phyloP scores from a whole-genome alignment of 2,113 vertebrate species.

The Chitala chitala region DNA sequence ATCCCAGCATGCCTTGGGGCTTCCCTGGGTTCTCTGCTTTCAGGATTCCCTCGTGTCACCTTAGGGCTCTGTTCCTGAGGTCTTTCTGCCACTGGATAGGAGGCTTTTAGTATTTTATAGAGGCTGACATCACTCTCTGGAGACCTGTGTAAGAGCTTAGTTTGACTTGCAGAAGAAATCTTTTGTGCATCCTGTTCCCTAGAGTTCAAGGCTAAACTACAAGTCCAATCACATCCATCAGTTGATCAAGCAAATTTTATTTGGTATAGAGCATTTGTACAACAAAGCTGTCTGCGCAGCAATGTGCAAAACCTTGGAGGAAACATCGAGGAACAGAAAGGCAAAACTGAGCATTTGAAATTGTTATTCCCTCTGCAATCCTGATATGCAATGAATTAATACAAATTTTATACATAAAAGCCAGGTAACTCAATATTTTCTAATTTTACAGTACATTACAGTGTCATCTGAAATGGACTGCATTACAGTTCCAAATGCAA shows the following conservation, averaged over 20 bases:
- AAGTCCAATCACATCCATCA: constrained; percentile 7
- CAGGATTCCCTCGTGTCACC: constrained; percentile 16
- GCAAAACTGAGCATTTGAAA: too few species aligned
- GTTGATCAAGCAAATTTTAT: constrained; percentile 16
- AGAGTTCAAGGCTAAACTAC: background rate
- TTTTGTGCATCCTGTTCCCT: background rate
- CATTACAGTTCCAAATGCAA: too few species aligned
- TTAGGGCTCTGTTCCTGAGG: background rate
- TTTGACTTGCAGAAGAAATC: constrained; percentile 4
- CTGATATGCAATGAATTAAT: too few species aligned
- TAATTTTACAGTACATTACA: too few species aligned
- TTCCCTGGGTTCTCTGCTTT: constrained; percentile 2
- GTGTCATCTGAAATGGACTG: too few species aligned
- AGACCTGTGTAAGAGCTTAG: constrained; percentile 1
- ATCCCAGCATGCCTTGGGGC: constrained; percentile 16
- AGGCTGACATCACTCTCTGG: constrained; percentile 10
- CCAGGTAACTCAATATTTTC: too few species aligned
- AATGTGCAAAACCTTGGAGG: too few species aligned
- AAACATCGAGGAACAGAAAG: too few species aligned
- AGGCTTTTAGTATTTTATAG: constrained; percentile 12
- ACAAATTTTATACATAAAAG: too few species aligned
- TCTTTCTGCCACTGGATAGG: constrained; percentile 10
- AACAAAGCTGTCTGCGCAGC: background rate
- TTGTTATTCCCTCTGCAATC: too few species aligned
- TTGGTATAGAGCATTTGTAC: background rate